A percentile compares a stretch with the other conserved stretches of the same genome.
Evolutionary conservation across 2,888 invertebrate species (phyloP).

Genomic region (Yponomeuta sedellus): DNA sequence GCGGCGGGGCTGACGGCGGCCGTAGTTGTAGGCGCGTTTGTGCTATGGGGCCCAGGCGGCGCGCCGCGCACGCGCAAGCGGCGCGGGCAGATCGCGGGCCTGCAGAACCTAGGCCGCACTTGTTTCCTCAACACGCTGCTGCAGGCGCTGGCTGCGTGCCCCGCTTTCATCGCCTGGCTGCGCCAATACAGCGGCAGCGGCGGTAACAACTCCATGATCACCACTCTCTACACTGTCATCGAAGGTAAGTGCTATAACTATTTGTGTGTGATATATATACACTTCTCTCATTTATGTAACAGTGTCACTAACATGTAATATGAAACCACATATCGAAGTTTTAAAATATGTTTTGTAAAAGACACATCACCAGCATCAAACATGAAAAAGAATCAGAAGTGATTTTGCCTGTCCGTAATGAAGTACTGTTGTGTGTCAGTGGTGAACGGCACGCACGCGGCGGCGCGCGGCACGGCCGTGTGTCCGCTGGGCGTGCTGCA

Average conservation of each 20-base stretch:
- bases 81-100: constrained; percentile 86
- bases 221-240: constrained; percentile 83
- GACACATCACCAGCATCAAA: no score
- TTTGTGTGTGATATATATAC: background rate
- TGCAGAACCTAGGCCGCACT: constrained; percentile 93
- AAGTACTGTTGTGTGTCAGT: constrained; percentile 52
- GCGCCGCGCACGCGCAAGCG: constrained; percentile 78
- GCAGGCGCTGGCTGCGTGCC: constrained; percentile 92
- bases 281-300: background rate
- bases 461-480: constrained; percentile 77
- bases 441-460: constrained; percentile 83
- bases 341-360: no score
- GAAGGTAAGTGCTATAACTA: constrained; percentile 72
- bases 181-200: constrained; percentile 77
- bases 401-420: no score
- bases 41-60: constrained; percentile 87
- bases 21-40: constrained; percentile 88
- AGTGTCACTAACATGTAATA: background rate
- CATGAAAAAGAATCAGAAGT: no score
- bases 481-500: constrained; percentile 80
- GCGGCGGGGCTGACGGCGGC: constrained; percentile 88
- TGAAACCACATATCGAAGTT: background rate
- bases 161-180: constrained; percentile 89
- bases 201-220: constrained; percentile 83
- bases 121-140: constrained; percentile 95